A percentile compares a stretch with the other conserved stretches of the same genome.
These are phyloP conservation scores for Phortica magna DNA, from an alignment of 2,888 invertebrate genomes.

Conservation along the genomic window DNA sequence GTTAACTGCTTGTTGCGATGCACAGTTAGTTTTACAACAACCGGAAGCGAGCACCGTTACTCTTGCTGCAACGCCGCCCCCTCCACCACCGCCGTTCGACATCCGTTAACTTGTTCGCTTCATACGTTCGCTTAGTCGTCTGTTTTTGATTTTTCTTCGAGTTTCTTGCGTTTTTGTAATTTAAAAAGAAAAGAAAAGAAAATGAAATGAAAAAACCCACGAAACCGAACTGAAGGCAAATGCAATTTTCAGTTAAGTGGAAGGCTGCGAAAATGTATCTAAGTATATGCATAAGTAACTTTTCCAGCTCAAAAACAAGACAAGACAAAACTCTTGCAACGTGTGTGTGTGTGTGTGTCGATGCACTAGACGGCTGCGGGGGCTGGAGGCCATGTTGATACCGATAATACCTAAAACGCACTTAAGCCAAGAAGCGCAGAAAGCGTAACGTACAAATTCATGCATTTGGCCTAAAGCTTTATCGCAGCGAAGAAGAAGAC, in stretches of 20 bases:
- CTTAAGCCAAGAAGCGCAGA: conserved; percentile 53
- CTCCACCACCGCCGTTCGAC: not conserved
- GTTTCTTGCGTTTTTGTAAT: not conserved
- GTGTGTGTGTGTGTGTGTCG: not conserved
- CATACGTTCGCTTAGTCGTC: not conserved
- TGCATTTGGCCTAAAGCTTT: not conserved
- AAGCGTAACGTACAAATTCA: conserved; percentile 57
- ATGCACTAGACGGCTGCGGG: not conserved
- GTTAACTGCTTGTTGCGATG: conserved; percentile 12
- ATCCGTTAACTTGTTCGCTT: not conserved
- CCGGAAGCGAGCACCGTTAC: conserved; percentile 11
- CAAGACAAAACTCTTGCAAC: conserved; percentile 15
- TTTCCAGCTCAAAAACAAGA: conserved; percentile 20
- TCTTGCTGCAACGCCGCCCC: not conserved
- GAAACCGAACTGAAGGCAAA: not conserved
- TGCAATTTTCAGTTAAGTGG: conserved; percentile 2
- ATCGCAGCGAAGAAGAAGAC: not conserved
- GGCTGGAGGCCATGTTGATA: not conserved
- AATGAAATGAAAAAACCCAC: too few species aligned
- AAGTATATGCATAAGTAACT: conserved; percentile 6
- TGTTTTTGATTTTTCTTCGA: not conserved
- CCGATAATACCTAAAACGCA: conserved; percentile 10
- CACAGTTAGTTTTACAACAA: conserved; percentile 10
- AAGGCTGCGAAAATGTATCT: not conserved
- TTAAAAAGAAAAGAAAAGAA: too few species aligned